phyloP scores from a whole-genome alignment of 2,113 vertebrate species.

The Lamprologus lemairii region DNA sequence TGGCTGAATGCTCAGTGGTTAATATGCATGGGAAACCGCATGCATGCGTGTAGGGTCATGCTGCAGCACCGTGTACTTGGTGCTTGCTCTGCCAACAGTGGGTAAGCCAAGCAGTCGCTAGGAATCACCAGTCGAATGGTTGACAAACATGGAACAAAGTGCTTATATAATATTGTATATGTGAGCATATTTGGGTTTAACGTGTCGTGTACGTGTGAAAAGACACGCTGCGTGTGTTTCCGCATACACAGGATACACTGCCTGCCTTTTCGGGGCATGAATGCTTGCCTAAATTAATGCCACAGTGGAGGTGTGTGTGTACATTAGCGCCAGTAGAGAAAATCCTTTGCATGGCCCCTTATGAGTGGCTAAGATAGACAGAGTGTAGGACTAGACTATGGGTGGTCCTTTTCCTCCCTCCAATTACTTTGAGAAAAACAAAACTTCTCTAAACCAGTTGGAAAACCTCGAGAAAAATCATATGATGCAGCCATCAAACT shows the following conservation, averaged over 20 bases:
- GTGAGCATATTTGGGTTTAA: background rate
- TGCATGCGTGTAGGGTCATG: background rate
- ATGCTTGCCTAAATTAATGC: background rate
- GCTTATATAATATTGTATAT: background rate
- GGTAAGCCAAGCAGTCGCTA: background rate
- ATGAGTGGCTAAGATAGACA: background rate
- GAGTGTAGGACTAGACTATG: constrained; percentile 14
- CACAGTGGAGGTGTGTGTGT: background rate
- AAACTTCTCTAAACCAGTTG: background rate
- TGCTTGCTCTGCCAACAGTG: background rate
- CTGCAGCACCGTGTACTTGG: background rate
- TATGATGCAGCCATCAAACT: background rate
- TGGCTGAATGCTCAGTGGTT: background rate
- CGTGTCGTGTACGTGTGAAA: constrained; percentile 1
- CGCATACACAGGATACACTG: background rate
- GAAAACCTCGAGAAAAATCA: background rate
- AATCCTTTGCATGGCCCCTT: constrained; percentile 4
- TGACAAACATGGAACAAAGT: background rate
- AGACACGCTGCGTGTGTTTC: constrained; percentile 6
- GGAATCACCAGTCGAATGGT: background rate
- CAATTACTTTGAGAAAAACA: background rate
- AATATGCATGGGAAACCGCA: background rate
- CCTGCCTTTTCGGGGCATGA: constrained; percentile 1
- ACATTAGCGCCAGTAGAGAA: background rate
- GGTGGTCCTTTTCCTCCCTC: constrained; percentile 26